Conservation (phyloP, 2,888 invertebrate genomes). For the Prenolepis imparis region DNA sequence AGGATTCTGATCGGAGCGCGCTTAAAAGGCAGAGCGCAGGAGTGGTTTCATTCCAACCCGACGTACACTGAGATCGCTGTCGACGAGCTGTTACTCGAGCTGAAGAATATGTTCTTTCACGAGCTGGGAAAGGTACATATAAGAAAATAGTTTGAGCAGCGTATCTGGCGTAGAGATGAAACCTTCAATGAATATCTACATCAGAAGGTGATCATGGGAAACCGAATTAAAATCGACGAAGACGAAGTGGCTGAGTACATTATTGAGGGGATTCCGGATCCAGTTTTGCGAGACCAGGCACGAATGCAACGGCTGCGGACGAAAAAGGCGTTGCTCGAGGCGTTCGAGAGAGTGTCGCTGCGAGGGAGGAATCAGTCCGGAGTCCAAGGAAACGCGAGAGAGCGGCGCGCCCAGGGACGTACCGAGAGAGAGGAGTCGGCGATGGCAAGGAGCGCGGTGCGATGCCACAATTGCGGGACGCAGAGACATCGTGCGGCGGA, state of each 20-base stretch:
- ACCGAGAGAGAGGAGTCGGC: too few relatives aligned
- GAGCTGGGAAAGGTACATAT: slow-evolving; percentile 15
- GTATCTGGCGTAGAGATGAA: slow-evolving; percentile 55
- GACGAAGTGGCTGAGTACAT: slow-evolving; percentile 32
- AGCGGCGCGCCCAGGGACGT: too few relatives aligned
- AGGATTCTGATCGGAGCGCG: slow-evolving; percentile 41
- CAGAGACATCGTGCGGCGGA: too few relatives aligned
- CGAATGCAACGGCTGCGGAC: not conserved
- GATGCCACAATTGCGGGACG: too few relatives aligned
- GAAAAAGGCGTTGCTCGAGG: not conserved
- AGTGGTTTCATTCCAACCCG: slow-evolving; percentile 48
- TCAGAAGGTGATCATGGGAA: slow-evolving; percentile 41
- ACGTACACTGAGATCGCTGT: slow-evolving; percentile 32
- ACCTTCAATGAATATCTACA: slow-evolving; percentile 52
- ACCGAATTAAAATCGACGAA: slow-evolving; percentile 21
- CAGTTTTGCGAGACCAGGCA: not conserved
- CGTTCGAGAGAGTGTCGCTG: not conserved
- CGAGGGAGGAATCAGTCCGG: not conserved
- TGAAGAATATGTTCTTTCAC: slow-evolving; percentile 50
- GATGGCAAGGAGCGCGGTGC: too few relatives aligned
- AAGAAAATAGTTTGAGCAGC: slow-evolving; percentile 41
- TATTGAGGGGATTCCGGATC: slow-evolving; percentile 34
- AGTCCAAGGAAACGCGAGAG: too few relatives aligned
- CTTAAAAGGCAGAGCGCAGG: slow-evolving; percentile 46
- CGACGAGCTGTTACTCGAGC: not conserved